Evolutionary conservation across 2,113 vertebrate species (phyloP).

Genomic region (Trogon surrucura): DNA sequence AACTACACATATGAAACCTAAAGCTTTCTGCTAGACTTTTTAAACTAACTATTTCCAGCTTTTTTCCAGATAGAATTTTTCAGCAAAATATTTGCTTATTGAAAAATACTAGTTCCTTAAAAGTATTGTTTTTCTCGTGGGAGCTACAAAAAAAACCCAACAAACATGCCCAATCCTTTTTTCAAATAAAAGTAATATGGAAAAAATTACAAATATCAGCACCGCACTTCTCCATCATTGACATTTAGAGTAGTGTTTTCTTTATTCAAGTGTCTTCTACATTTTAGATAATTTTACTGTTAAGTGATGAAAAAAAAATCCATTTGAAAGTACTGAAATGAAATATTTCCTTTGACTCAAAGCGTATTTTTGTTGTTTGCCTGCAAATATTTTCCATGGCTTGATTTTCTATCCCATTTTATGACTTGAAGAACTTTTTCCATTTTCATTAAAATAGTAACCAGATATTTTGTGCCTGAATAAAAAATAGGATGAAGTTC

Average conservation of each 20-base stretch:
- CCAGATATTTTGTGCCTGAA: neutral
- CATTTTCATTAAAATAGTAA: slow-evolving; percentile 1
- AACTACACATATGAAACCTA: slow-evolving; percentile 31
- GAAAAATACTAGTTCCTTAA: neutral
- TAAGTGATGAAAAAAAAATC: neutral
- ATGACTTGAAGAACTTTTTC: neutral
- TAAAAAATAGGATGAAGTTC: neutral
- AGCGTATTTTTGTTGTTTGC: neutral
- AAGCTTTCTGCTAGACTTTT: slow-evolving; percentile 13
- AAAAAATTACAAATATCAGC: neutral
- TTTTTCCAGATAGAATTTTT: neutral
- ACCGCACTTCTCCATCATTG: neutral
- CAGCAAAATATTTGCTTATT: slow-evolving; percentile 1
- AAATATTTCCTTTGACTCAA: neutral
- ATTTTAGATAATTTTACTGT: slow-evolving; percentile 11
- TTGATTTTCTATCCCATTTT: neutral
- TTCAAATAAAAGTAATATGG: neutral
- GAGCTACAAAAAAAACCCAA: neutral
- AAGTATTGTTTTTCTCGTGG: neutral
- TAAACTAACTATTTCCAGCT: slow-evolving; percentile 17
- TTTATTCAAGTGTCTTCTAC: neutral
- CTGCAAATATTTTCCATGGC: neutral
- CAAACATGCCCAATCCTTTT: neutral
- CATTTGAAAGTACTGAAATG: neutral
- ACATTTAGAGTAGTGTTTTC: neutral